Conservation (phyloP, 53 echinoderm and acorn worm species). For the Zoroaster sp. region DNA sequence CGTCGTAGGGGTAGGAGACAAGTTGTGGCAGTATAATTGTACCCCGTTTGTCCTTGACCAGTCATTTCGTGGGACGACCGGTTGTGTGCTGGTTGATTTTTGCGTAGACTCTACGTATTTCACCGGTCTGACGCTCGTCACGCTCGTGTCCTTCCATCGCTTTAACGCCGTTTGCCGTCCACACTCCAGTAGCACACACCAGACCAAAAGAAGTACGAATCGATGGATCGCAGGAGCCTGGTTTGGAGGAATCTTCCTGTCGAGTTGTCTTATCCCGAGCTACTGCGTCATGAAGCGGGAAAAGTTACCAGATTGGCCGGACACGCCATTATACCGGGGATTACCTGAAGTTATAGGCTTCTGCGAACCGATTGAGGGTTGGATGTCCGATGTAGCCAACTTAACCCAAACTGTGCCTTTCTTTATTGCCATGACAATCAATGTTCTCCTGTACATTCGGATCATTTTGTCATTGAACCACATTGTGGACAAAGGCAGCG, state of each 20-base stretch:
- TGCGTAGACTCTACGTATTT: slow-evolving; percentile 10
- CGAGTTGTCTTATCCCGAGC: slow-evolving; percentile 25
- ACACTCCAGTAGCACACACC: slow-evolving; percentile 33
- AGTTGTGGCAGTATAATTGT: slow-evolving; percentile 55
- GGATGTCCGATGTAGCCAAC: slow-evolving; percentile 16
- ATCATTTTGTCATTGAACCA: slow-evolving; percentile 40
- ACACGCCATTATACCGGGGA: not conserved
- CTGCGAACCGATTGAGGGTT: not conserved
- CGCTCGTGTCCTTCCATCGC: slow-evolving; percentile 39
- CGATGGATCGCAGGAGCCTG: slow-evolving; percentile 19
- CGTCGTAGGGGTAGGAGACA: slow-evolving; percentile 68
- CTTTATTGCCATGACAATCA: slow-evolving; percentile 44
- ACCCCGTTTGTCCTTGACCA: slow-evolving; percentile 12
- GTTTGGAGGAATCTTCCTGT: not conserved
- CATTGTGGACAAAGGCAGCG: slow-evolving; percentile 37
- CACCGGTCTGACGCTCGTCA: slow-evolving; percentile 40
- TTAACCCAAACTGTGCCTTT: slow-evolving; percentile 48
- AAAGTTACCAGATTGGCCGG: not conserved
- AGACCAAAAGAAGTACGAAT: slow-evolving; percentile 33
- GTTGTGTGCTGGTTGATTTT: slow-evolving; percentile 26
- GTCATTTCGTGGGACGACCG: not conserved
- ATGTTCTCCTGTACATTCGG: slow-evolving; percentile 15
- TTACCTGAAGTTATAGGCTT: slow-evolving; percentile 2
- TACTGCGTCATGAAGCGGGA: not conserved
- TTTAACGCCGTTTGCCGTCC: slow-evolving; percentile 55